Conservation (phyloP, 2,113 vertebrate genomes). For the Ibidorhyncha struthersii region DNA sequence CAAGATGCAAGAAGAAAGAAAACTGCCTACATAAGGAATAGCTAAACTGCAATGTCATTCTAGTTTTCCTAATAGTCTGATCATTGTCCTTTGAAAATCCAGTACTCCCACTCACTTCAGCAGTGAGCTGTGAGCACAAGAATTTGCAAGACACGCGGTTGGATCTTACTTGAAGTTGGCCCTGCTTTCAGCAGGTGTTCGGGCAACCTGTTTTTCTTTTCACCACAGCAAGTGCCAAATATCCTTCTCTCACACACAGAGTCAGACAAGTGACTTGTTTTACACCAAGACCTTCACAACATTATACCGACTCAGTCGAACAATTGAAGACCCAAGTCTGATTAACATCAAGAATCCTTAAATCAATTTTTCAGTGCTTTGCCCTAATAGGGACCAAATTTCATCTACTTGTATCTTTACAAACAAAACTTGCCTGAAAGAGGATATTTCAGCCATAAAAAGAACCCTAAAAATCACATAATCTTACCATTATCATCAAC, state of each 20-base stretch:
- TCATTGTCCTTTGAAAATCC: background rate
- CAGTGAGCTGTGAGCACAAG: too few relatives aligned
- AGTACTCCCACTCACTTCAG: background rate
- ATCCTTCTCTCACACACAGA: background rate
- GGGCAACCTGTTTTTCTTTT: background rate
- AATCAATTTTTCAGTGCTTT: background rate
- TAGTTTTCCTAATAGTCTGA: background rate
- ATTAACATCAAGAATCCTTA: background rate
- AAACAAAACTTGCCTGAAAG: background rate
- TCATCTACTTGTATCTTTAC: background rate
- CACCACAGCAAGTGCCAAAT: background rate
- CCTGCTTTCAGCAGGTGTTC: background rate
- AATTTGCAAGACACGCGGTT: background rate
- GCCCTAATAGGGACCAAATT: background rate
- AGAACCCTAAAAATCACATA: background rate
- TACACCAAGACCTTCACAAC: background rate
- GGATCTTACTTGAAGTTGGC: background rate
- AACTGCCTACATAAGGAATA: background rate
- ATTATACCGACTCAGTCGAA: background rate
- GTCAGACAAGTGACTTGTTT: background rate
- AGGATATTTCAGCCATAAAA: background rate
- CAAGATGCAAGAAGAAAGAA: background rate
- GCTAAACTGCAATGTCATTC: background rate
- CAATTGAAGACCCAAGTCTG: background rate
- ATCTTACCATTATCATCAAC: constrained; percentile 95